phyloP scores from a whole-genome alignment of 2,797 vertebrate genomes.

The Scolopax rusticola region DNA sequence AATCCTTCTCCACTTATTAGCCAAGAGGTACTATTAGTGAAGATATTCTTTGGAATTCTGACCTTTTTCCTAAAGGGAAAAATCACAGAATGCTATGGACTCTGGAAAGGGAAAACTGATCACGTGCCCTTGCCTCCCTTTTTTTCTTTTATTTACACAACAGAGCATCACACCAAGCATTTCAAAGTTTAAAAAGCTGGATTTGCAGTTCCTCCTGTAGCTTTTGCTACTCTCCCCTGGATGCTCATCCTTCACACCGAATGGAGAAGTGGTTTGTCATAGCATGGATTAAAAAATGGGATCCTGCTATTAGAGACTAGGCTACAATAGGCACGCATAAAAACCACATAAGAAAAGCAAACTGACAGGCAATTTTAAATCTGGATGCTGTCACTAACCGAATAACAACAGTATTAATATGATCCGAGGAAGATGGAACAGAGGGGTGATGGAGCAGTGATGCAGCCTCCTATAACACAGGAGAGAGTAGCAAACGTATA shows the following conservation, averaged over 20 bases:
- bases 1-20: not conserved
- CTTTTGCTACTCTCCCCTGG: not conserved
- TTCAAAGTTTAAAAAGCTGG: not conserved
- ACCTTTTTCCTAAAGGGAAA: not conserved
- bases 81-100: not conserved
- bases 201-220: not conserved
- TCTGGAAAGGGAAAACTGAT: not conserved
- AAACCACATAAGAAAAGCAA: slow-evolving; percentile 17
- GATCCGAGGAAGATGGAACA: not conserved
- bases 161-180: not conserved
- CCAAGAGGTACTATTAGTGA: not conserved
- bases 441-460: not conserved
- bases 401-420: not conserved
- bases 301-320: not conserved
- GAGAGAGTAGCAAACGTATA: not conserved
- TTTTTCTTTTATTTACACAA: not conserved
- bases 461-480: not conserved
- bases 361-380: not conserved
- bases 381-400: not conserved
- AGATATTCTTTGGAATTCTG: not conserved
- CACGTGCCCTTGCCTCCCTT: accelerated
- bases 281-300: not conserved
- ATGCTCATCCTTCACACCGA: not conserved
- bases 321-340: not conserved
- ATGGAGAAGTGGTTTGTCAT: not conserved